A percentile compares a stretch with the other conserved stretches of the same genome.
Conservation (phyloP, 2,113 vertebrate species). For the Choloepus hoffmanni region DNA sequence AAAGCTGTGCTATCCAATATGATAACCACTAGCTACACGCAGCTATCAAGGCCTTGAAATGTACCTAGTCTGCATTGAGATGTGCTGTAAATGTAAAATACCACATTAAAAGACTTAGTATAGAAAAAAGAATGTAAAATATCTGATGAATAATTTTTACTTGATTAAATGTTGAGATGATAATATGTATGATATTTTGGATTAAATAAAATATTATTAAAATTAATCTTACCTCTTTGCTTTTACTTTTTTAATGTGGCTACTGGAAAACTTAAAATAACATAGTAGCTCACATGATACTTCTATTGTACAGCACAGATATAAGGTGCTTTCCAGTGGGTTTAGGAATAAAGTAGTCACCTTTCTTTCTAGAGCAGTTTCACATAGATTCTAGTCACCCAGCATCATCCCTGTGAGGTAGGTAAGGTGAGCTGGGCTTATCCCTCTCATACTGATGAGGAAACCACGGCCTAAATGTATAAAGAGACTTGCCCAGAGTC, state of each 20-base stretch:
- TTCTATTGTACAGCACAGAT: background rate
- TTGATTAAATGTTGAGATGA: conserved; percentile 23
- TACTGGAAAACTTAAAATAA: conserved; percentile 14
- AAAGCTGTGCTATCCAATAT: background rate
- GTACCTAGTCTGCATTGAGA: conserved; percentile 8
- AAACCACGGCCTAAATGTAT: background rate
- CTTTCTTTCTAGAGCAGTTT: conserved; percentile 37
- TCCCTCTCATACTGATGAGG: background rate
- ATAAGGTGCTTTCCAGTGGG: background rate
- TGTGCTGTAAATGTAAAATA: background rate
- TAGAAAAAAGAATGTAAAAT: background rate
- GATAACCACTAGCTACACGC: background rate
- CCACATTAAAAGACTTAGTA: background rate
- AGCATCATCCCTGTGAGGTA: background rate
- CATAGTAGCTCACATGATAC: background rate
- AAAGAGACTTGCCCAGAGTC: background rate
- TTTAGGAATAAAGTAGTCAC: background rate
- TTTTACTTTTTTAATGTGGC: conserved; percentile 28
- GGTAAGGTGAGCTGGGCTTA: background rate
- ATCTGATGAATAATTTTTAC: conserved; percentile 6
- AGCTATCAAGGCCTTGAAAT: background rate
- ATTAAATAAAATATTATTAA: background rate
- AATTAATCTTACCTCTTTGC: background rate
- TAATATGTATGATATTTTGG: background rate
- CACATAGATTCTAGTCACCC: background rate